Evolutionary conservation across 1,140 invertebrate genomes (phyloP).

Genomic region (Berghia stephanieae): DNA sequence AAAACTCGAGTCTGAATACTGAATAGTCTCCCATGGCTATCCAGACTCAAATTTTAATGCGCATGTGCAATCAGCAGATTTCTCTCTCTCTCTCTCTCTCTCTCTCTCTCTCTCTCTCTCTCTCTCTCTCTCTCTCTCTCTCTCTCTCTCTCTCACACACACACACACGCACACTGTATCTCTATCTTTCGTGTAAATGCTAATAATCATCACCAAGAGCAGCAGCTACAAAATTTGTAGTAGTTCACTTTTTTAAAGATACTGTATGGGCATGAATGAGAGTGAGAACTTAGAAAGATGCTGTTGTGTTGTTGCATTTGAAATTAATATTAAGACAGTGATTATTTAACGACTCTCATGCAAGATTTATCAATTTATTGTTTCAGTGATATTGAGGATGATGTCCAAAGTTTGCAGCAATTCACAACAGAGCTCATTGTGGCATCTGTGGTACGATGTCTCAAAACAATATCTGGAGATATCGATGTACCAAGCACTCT

Average conservation of each 20-base stretch:
- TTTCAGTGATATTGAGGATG: conserved; percentile 79
- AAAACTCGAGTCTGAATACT: no score
- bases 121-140: conserved; percentile 20
- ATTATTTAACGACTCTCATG: no score
- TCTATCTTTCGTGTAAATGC: background rate
- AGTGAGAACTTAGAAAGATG: background rate
- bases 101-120: conserved; percentile 28
- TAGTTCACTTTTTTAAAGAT: no score
- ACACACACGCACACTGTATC: no score
- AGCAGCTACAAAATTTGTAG: no score
- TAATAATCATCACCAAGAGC: background rate
- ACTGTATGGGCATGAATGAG: background rate
- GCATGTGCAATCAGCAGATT: no score
- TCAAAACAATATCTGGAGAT: conserved; percentile 74
- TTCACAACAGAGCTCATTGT: conserved; percentile 81
- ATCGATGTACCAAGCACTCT: conserved; percentile 74
- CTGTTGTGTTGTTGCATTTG: background rate
- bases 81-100: conserved; percentile 26
- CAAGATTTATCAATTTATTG: conserved; percentile 21
- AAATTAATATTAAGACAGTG: no score
- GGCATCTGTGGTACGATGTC: conserved; percentile 78
- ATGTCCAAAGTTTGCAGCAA: conserved; percentile 76
- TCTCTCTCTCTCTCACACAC: background rate
- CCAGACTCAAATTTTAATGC: no score
- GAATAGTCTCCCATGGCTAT: no score